These are phyloP conservation scores for Amblyjoppa fuscipennis DNA, from an alignment of 2,888 invertebrate genomes.

Conservation along the genomic window DNA sequence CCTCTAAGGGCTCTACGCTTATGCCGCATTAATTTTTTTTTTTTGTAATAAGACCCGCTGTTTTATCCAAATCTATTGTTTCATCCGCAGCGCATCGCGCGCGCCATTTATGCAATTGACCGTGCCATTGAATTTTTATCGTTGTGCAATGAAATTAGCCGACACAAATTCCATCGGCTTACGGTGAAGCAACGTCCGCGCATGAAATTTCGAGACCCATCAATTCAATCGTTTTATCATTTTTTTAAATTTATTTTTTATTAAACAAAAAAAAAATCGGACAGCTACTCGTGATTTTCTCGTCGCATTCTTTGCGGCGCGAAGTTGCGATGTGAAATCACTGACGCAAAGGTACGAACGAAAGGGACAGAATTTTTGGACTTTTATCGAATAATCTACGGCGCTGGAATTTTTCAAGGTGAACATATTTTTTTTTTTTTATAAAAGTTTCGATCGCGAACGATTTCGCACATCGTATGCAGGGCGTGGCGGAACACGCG, in stretches of 20 bases:
- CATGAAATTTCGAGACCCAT: not conserved
- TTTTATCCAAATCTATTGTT: not conserved
- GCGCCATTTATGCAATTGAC: too few relatives aligned
- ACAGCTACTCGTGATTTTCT: too few relatives aligned
- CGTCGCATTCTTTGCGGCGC: too few relatives aligned
- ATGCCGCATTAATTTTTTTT: not conserved
- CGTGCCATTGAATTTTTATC: too few relatives aligned
- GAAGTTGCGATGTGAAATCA: too few relatives aligned
- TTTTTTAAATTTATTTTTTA: too few relatives aligned
- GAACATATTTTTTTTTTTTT: not conserved
- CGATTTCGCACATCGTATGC: not conserved
- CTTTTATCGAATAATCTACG: too few relatives aligned
- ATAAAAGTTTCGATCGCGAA: not conserved
- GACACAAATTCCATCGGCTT: not conserved
- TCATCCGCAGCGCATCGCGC: not conserved
- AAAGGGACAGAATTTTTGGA: too few relatives aligned
- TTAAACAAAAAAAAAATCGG: too few relatives aligned
- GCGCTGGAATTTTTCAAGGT: too few relatives aligned
- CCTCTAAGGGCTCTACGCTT: not conserved
- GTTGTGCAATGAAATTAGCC: not conserved
- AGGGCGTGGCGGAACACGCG: slow-evolving; percentile 49
- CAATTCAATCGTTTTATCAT: not conserved
- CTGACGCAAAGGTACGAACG: too few relatives aligned
- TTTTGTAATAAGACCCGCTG: not conserved
- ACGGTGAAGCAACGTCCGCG: not conserved